phyloP scores from a whole-genome alignment of 1,140 invertebrate genomes.

The Lysiphlebus fabarum region DNA sequence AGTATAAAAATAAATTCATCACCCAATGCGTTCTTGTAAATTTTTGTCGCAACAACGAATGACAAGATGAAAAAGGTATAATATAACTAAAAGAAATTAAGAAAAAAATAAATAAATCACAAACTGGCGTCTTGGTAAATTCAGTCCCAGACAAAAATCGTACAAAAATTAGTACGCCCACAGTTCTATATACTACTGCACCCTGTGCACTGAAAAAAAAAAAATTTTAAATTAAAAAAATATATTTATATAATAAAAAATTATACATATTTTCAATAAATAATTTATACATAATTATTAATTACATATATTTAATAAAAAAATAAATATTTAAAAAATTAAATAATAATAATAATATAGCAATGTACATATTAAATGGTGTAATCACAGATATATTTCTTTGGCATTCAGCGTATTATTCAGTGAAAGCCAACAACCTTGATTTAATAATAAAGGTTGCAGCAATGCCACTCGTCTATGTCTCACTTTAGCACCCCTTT shows the following conservation, averaged over 20 bases:
- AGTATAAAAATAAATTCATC: too few relatives aligned
- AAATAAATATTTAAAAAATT: too few relatives aligned
- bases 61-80: not conserved
- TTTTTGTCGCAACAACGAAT: not conserved
- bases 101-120: constrained; percentile 9
- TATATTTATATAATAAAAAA: not conserved
- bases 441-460: constrained; percentile 48
- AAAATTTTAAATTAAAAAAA: constrained; percentile 19
- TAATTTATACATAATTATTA: too few relatives aligned
- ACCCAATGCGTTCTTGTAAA: too few relatives aligned
- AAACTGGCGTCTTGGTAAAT: constrained; percentile 7
- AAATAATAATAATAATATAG: constrained; percentile 3
- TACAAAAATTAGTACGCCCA: constrained; percentile 37
- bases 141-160: constrained; percentile 42
- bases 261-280: too few relatives aligned
- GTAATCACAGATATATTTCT: constrained; percentile 5
- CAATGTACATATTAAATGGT: constrained; percentile 6
- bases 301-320: too few relatives aligned
- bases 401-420: constrained; percentile 24
- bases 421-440: constrained; percentile 45
- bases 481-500: too few relatives aligned
- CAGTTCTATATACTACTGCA: constrained; percentile 7
- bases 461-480: constrained; percentile 17
- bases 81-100: not conserved
- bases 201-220: constrained; percentile 7